These are phyloP conservation scores for Telmatochromis sp. DNA, from an alignment of 2,113 vertebrate species.

Conservation along the genomic window DNA sequence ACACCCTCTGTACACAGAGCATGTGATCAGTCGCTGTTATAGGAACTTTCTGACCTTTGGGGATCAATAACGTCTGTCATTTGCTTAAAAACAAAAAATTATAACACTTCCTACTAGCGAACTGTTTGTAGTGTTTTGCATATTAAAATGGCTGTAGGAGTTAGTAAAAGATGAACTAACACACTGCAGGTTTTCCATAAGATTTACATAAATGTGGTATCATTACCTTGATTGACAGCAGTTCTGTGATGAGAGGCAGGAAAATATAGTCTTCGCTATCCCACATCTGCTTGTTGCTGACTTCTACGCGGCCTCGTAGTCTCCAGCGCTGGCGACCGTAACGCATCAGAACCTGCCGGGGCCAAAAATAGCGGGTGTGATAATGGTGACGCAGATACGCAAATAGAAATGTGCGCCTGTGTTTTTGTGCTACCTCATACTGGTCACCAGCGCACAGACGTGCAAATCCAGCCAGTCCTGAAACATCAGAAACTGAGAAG, in stretches of 20 bases:
- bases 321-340: slow-evolving; percentile 96
- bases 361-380: neutral
- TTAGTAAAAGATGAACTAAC: neutral
- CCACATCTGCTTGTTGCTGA: slow-evolving; percentile 95
- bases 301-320: slow-evolving; percentile 90
- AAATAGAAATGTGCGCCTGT: neutral
- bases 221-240: slow-evolving; percentile 94
- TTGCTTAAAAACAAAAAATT: neutral
- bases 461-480: slow-evolving; percentile 94
- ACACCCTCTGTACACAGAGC: neutral
- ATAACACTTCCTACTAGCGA: neutral
- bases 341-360: slow-evolving; percentile 89
- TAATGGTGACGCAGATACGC: too few species aligned
- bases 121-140: neutral
- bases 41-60: neutral
- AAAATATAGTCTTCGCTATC: slow-evolving; percentile 96
- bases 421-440: slow-evolving; percentile 82
- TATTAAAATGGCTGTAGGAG: neutral
- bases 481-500: slow-evolving; percentile 26
- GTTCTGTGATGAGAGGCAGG: slow-evolving; percentile 90
- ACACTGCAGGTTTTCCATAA: neutral
- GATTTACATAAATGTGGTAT: neutral
- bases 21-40: neutral
- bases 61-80: neutral
- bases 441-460: slow-evolving; percentile 95